Evolutionary conservation across 2,113 vertebrate species (phyloP).

Genomic region (Anthoscopus minutus): DNA sequence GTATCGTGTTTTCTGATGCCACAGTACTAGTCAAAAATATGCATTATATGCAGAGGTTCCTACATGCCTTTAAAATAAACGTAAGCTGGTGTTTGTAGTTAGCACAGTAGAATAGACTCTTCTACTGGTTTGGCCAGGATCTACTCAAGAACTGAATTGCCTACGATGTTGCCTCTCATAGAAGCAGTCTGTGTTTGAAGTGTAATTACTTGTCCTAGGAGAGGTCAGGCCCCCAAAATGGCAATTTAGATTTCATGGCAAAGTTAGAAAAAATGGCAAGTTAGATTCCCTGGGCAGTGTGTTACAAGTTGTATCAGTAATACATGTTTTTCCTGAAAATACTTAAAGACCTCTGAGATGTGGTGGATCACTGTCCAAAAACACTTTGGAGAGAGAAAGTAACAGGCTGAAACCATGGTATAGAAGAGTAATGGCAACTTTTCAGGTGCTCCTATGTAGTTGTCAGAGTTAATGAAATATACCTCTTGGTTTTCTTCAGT

Average conservation of each 20-base stretch:
- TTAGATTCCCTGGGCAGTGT: neutral
- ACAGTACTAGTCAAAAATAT: neutral
- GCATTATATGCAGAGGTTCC: neutral
- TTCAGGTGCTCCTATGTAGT: neutral
- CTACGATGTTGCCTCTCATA: neutral
- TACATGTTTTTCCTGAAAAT: neutral
- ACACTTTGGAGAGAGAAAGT: neutral
- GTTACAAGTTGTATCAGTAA: neutral
- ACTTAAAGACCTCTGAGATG: neutral
- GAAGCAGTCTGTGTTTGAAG: neutral
- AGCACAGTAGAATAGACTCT: neutral
- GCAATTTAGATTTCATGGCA: too few relatives aligned
- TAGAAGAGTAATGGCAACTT: neutral
- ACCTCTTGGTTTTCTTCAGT: neutral
- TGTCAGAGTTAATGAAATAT: neutral
- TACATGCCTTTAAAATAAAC: neutral
- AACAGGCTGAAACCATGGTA: neutral
- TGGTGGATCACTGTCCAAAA: neutral
- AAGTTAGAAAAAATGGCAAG: too few relatives aligned
- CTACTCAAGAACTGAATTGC: neutral
- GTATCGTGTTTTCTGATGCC: neutral
- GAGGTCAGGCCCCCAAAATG: neutral
- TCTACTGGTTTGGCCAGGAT: neutral
- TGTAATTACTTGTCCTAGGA: neutral
- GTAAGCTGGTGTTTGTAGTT: fast-evolving